Base-by-base conservation (phyloP, 2,888 invertebrate genomes). In the Morpho helenor region DNA sequence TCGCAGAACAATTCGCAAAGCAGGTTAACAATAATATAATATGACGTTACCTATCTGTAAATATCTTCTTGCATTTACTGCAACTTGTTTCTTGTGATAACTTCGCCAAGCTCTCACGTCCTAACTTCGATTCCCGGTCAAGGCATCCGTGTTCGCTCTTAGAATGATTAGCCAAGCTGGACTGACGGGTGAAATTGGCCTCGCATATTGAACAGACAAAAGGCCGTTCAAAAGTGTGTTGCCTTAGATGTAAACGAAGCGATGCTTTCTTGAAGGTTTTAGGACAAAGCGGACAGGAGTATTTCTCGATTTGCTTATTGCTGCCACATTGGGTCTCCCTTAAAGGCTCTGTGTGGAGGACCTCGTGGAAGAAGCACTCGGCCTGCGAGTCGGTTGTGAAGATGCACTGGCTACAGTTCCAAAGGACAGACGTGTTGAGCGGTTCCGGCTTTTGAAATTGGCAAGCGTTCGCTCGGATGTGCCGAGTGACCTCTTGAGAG, bases 191-290 rank as follows among this genome's bases (percentile, higher is more conserved):
- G 72, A 96, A 96, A 62, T 92, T 92, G 0, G 92, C 85, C 0
- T 82, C 82, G 72, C 96, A 96, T 5, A 85, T 74, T 0, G 87
- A 78, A 69, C 96, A 96, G 3, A 87, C 81, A 69, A 92, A 95
- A 0, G 94, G 94, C 60, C 94, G 92, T 72, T 96, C 96, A 40
- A 94, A 92, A 0, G 96, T 96, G 71, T 96, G 96, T 56, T 92
- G 91, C 42, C 94, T 91, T 48, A 96, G 80, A 76, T 96, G 96
- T 59, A 92, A 92, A 1, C 94, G 91, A 10, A 96, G 79, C 0
- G 95, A 94, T 8, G 92, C 82, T 73, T 95, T 96, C 8, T 87
- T 84, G 66, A 94, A 95, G 7, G 77, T 75, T 72, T 93, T 94
- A 1, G 92, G 84, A 71, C 96, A 96, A 39, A 94, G 70, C 0